Conservation (phyloP, 1,140 invertebrate species). For the Ceratosolen fusciceps region DNA sequence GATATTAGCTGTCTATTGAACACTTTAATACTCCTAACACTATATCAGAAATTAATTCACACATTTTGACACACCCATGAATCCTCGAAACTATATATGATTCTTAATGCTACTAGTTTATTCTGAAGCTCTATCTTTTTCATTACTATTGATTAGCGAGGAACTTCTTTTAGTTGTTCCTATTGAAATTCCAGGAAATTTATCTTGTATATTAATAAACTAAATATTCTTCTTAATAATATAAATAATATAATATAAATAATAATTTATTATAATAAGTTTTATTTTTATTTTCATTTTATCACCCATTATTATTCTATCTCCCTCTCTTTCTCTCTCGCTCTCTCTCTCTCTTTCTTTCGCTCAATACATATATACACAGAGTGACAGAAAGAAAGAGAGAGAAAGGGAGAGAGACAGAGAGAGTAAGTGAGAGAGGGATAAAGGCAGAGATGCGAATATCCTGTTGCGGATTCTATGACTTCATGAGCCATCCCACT, state of each 20-base stretch:
- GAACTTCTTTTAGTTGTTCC: constrained; percentile 20
- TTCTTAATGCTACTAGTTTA: constrained; percentile 56
- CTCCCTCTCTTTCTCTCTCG: not conserved
- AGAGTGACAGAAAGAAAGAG: not conserved
- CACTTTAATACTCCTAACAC: constrained; percentile 62
- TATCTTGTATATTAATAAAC: too few species aligned
- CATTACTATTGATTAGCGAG: not conserved
- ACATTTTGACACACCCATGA: not conserved
- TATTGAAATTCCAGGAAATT: constrained; percentile 34
- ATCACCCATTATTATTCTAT: not conserved
- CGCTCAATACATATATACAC: not conserved
- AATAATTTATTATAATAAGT: too few species aligned
- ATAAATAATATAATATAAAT: too few species aligned
- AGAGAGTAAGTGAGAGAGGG: too few species aligned
- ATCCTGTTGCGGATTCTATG: constrained; percentile 62
- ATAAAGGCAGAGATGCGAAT: constrained; percentile 24
- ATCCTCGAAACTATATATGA: constrained; percentile 38
- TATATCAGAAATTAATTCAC: constrained; percentile 66
- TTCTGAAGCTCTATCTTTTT: constrained; percentile 55
- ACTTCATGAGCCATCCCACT: constrained; percentile 57
- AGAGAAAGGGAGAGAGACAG: not conserved
- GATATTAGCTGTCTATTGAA: constrained; percentile 72
- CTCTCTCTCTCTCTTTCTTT: not conserved
- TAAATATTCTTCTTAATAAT: too few species aligned
- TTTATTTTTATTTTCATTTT: constrained; percentile 37